Evolutionary conservation across 2,797 vertebrate genomes (phyloP), one percentile per base, ranked within the genome.

Genomic region (Hypotaenidia philippensis): DNA sequence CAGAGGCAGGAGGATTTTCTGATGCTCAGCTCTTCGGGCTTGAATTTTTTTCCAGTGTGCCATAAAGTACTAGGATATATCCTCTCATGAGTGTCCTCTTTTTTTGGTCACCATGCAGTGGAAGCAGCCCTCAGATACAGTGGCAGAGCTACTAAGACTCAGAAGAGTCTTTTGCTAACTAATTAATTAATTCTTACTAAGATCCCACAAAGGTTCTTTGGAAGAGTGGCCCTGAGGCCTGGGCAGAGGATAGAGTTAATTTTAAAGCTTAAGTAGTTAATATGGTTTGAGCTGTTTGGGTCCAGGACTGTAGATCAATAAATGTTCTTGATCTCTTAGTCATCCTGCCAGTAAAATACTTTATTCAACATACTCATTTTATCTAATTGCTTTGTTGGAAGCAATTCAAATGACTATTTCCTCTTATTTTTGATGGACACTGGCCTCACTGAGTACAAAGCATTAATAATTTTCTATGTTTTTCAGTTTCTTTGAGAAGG

Each of bases 361-460:
- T 82, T 83, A 85, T 96, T 95, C 74, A 69, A 78, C 59, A 13
- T 55, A 60, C 69, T 95, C 71, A 11, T 96, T 95, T 95, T 78
- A 95, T 91, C 94, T 97, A 96, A 97, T 96, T 96, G 95, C 83
- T 82, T 95, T 96, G 61, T 75, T 97, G 97, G 97, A 97, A 93
- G 66, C 57, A 60, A 89, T 60, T 97, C 97, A 97, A 92, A 95
- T 89, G 16, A 66, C 13, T 91, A 63, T 83, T 92, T 94, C 61
- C 44, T 94, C 72, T 63, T 80, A 38, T 13, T 95, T 95, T 84
- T 77, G 82, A 49, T 50, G 34, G 74, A 38, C 56, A 23, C n/a
- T 87, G 45, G 44, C 49, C 32, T 91, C 61, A 61, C 6, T 31
- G 49, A 83, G 52, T 76, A 85, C 68, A 66, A 93, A 84, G 52